These are phyloP conservation scores for Galeopterus variegatus DNA, from an alignment of 2,113 vertebrate genomes.

Conservation along the genomic window DNA sequence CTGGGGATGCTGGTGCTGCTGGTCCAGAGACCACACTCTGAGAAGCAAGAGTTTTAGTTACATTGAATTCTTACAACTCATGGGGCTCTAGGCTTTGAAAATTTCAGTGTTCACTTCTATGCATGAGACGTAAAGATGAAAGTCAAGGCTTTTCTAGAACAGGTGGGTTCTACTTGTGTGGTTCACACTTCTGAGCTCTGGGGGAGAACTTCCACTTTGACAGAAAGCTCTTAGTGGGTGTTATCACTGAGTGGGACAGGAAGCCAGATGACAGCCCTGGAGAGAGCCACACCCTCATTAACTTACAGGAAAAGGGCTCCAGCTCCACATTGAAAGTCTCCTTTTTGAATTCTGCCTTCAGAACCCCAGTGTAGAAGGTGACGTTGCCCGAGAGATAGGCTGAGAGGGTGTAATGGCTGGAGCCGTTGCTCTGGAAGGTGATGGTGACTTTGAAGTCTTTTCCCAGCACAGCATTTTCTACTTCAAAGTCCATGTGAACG, in stretches of 20 bases:
- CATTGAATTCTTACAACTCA: neutral
- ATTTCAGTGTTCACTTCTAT: neutral
- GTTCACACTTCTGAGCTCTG: neutral
- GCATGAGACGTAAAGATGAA: neutral
- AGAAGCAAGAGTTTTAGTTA: neutral
- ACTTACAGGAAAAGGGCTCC: slow-evolving; percentile 89
- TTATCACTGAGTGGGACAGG: neutral
- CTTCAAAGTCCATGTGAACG: slow-evolving; percentile 91
- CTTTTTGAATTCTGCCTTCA: slow-evolving; percentile 92
- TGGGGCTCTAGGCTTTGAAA: neutral
- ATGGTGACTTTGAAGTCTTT: slow-evolving; percentile 92
- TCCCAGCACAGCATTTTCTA: slow-evolving; percentile 90
- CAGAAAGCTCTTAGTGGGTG: neutral
- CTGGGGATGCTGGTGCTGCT: neutral
- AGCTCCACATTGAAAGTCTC: slow-evolving; percentile 83
- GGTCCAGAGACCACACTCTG: neutral
- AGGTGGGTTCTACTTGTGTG: neutral
- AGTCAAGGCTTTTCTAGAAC: neutral
- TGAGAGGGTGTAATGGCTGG: slow-evolving; percentile 85
- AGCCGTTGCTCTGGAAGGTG: slow-evolving; percentile 91
- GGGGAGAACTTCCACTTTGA: neutral
- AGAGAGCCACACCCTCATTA: neutral
- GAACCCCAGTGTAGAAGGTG: slow-evolving; percentile 96
- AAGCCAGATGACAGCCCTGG: neutral
- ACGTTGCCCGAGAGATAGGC: slow-evolving; percentile 93